Base-by-base conservation (phyloP, 2,797 vertebrate species). In the Hyperoplus lanceolatus region DNA sequence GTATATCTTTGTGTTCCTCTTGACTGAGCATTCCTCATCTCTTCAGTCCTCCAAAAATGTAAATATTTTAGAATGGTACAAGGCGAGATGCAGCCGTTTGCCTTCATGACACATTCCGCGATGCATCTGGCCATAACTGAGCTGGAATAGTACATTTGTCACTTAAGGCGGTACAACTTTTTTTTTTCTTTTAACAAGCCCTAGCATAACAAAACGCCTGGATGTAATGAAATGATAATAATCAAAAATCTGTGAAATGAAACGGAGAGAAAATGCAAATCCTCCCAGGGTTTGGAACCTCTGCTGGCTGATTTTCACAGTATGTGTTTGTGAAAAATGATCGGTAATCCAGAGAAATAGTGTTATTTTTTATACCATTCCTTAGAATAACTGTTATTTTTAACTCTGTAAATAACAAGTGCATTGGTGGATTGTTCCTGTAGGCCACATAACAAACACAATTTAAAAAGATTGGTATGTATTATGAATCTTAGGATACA, bases 251-350 rank as follows among this genome's bases (percentile, higher is more conserved):
- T 38, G 7, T 58, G 2, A 41, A 70, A 70, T 68, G 16, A 53
- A 70, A 71, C 45, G 8, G 3, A 82, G 62, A 48, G 10, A 54
- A 79, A 71, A 90, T 79, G 61, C 10, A 78, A 85, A 80, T 85
- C 21, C 14, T 71, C 50, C 65, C 70, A 3, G 1, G 43, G 50
- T 39, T 75, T 51, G 54, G 75, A 78, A 66, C 73, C 70, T 73
- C 66, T 70, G 54, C 82, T 72, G 66, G 51, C 38, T 45, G 36
- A 66, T 58, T 36, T 59, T 59, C 51, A 42, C 53, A 58, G 61
- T 70, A 18, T 61, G 61, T 45, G 50, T 72, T 82, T 79, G 69
- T 73, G 46, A 82, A 81, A 71, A 65, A 70, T 75, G 39, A 78
- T 45, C 49, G 62, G 50, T 77, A 39, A 13, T 67, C 71, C 54